These are phyloP conservation scores for Huso huso DNA, from an alignment of 2,797 vertebrate genomes.

Conservation along the genomic window DNA sequence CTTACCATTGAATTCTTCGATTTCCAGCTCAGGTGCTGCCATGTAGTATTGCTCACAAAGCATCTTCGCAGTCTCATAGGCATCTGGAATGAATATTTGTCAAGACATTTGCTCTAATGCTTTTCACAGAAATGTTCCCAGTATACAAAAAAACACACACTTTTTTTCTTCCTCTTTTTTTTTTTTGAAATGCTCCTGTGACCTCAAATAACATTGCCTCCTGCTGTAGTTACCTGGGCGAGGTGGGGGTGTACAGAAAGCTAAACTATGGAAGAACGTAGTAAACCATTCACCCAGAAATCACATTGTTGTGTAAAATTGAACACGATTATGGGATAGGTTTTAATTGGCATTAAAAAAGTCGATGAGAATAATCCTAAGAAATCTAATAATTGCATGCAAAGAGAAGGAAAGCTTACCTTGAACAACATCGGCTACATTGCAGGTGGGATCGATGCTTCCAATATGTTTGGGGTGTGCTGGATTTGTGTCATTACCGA, in stretches of 20 bases:
- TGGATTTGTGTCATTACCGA: constrained; percentile 89
- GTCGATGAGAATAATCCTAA: neutral
- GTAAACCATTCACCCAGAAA: too few relatives aligned
- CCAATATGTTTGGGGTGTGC: constrained; percentile 95
- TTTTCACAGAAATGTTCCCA: neutral
- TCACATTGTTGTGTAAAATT: too few relatives aligned
- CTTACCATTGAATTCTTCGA: constrained; percentile 65
- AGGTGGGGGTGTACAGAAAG: too few relatives aligned
- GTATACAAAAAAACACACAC: neutral
- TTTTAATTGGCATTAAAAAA: neutral
- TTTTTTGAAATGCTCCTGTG: constrained; percentile 4
- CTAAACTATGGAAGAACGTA: too few relatives aligned
- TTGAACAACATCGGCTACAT: constrained; percentile 84
- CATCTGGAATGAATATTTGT: constrained; percentile 63
- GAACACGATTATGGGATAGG: too few relatives aligned
- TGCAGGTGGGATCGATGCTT: constrained; percentile 89
- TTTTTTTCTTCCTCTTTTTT: constrained; percentile 3
- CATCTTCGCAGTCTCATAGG: constrained; percentile 94
- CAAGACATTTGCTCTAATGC: neutral
- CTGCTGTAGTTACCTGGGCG: too few relatives aligned
- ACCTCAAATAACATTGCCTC: too few relatives aligned
- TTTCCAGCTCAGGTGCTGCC: constrained; percentile 79
- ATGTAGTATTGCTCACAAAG: constrained; percentile 91
- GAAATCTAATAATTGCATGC: neutral
- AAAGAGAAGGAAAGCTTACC: constrained; percentile 52